Conservation (phyloP, 1,140 invertebrate species). For the Microvelia longipes region DNA sequence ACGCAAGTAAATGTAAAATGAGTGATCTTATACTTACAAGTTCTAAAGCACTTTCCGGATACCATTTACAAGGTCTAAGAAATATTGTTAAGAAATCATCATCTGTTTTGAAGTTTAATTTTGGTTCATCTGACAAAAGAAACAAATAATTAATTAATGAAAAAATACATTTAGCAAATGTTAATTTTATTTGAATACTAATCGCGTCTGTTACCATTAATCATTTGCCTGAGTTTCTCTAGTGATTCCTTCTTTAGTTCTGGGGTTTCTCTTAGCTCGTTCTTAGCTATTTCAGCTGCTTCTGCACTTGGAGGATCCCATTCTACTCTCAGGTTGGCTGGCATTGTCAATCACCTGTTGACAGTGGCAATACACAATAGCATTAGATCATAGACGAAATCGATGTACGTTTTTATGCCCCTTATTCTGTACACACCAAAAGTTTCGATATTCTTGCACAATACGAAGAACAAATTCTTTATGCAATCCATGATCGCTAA, state of each 20-base stretch:
- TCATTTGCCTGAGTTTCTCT: slow-evolving; percentile 25
- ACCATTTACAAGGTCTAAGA: slow-evolving; percentile 61
- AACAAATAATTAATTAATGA: not conserved
- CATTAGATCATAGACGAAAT: too few species aligned
- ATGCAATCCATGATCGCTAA: too few species aligned
- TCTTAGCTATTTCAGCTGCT: slow-evolving; percentile 23
- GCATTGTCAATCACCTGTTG: too few species aligned
- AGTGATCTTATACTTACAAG: slow-evolving; percentile 45
- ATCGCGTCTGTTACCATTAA: slow-evolving; percentile 28
- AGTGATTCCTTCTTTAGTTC: slow-evolving; percentile 28
- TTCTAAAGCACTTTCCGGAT: slow-evolving; percentile 54
- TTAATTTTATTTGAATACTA: not conserved
- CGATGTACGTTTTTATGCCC: too few species aligned
- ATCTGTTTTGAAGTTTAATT: slow-evolving; percentile 34
- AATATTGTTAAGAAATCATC: slow-evolving; percentile 59
- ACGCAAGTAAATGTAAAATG: too few species aligned
- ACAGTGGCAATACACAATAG: too few species aligned
- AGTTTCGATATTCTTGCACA: too few species aligned
- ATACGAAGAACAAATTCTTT: too few species aligned
- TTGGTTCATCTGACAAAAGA: slow-evolving; percentile 17
- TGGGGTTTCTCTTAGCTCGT: slow-evolving; percentile 33
- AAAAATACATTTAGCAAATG: not conserved
- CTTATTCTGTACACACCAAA: too few species aligned
- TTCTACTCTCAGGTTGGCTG: slow-evolving; percentile 8
- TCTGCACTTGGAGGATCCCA: slow-evolving; percentile 13